Evolutionary conservation across 2,797 vertebrate species (phyloP).

Genomic region (Pseudopleuronectes americanus): DNA sequence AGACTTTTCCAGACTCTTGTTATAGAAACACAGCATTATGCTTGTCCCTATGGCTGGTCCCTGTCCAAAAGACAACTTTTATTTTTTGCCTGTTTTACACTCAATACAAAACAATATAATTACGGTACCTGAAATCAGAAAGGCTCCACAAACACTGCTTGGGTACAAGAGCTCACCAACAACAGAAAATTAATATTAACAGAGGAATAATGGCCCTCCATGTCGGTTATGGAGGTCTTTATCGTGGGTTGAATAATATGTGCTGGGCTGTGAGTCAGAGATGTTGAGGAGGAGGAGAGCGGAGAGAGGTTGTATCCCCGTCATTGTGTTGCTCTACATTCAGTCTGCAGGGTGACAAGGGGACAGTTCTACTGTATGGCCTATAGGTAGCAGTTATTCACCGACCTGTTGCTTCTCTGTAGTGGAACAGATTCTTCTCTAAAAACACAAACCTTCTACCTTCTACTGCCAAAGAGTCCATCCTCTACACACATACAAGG

Average conservation of each 20-base stretch:
- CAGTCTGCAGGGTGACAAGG: slow-evolving; percentile 66
- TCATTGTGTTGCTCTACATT: slow-evolving; percentile 74
- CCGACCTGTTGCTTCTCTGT: slow-evolving; percentile 62
- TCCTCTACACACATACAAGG: slow-evolving; percentile 22
- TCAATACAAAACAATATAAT: not conserved
- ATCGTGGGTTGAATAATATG: slow-evolving; percentile 70
- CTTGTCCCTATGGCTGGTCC: not conserved
- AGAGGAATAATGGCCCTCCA: slow-evolving; percentile 40
- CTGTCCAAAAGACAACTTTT: not conserved
- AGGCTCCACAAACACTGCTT: not conserved
- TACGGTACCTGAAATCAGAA: slow-evolving; percentile 7
- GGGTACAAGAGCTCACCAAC: slow-evolving; percentile 26
- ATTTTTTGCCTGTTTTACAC: not conserved
- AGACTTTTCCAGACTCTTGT: not conserved
- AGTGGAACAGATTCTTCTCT: slow-evolving; percentile 55
- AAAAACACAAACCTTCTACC: slow-evolving; percentile 25
- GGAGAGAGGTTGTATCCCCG: slow-evolving; percentile 76
- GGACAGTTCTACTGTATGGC: slow-evolving; percentile 54
- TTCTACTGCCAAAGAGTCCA: slow-evolving; percentile 17
- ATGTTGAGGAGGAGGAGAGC: slow-evolving; percentile 77
- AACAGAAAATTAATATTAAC: slow-evolving; percentile 27
- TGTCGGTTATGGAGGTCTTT: slow-evolving; percentile 51
- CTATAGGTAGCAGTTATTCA: slow-evolving; percentile 71
- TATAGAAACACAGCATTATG: not conserved
- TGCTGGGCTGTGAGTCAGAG: slow-evolving; percentile 75